These are phyloP conservation scores for Platalea minor DNA, from an alignment of 2,797 vertebrate genomes.

Conservation along the genomic window DNA sequence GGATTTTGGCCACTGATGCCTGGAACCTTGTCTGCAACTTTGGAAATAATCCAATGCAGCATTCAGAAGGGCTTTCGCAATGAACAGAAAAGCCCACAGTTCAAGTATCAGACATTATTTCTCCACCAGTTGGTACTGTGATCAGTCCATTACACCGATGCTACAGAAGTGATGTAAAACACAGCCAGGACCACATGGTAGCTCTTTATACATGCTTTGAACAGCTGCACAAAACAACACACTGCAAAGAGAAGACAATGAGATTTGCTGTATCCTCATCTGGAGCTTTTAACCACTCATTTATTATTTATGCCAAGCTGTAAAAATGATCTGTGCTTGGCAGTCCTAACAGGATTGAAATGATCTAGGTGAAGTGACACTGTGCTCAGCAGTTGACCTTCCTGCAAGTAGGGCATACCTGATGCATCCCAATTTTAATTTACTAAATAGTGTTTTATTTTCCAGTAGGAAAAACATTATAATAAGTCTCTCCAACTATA, in stretches of 20 bases:
- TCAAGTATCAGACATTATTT: neutral
- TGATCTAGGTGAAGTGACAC: neutral
- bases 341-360: neutral
- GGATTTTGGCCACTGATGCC: neutral
- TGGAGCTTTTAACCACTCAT: neutral
- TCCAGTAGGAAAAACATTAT: neutral
- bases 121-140: neutral
- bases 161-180: neutral
- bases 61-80: neutral
- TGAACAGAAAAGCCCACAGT: neutral
- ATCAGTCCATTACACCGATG: neutral
- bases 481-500: neutral
- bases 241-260: neutral
- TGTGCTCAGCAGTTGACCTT: neutral
- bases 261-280: neutral
- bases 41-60: neutral
- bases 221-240: neutral
- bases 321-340: neutral
- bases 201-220: neutral
- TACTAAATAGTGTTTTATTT: neutral
- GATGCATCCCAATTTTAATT: neutral
- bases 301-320: constrained; percentile 3
- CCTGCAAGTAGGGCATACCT: neutral
- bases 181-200: neutral
- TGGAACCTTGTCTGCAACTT: neutral